phyloP scores from a whole-genome alignment of 2,888 invertebrate species.

The Tetragonula carbonaria region DNA sequence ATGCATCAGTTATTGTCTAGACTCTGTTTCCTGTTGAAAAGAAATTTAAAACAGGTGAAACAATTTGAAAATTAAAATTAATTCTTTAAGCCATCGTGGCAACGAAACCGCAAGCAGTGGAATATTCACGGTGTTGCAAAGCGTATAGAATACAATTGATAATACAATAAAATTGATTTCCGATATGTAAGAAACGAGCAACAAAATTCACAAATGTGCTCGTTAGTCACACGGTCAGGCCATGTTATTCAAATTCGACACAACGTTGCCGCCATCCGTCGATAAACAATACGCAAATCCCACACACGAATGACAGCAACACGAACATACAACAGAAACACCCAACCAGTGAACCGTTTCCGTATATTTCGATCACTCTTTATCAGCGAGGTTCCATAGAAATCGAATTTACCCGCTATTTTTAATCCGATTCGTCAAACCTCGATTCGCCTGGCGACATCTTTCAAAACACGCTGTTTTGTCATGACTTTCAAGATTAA shows the following conservation, averaged over 20 bases:
- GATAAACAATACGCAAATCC: conserved; percentile 2
- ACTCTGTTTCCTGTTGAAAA: not conserved
- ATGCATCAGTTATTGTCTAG: too few relatives aligned
- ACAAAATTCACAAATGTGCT: not conserved
- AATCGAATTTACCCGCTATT: not conserved
- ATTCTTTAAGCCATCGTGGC: not conserved
- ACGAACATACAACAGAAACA: not conserved
- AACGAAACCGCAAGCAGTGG: not conserved
- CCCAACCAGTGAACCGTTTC: not conserved
- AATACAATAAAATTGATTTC: not conserved
- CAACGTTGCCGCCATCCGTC: not conserved
- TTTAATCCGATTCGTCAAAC: not conserved
- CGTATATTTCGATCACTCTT: conserved; percentile 3
- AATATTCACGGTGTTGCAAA: not conserved
- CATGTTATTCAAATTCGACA: conserved; percentile 3
- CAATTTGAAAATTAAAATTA: not conserved
- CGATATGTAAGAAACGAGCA: not conserved
- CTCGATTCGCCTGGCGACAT: not conserved
- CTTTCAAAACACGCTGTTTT: not conserved
- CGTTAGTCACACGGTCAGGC: not conserved
- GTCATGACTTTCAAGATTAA: not conserved
- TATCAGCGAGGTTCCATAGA: not conserved
- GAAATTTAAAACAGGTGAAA: not conserved
- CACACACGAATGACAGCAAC: not conserved
- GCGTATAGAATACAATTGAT: too few relatives aligned